These are phyloP conservation scores for Brachyptera risi DNA, from an alignment of 2,888 invertebrate genomes.

Conservation along the genomic window DNA sequence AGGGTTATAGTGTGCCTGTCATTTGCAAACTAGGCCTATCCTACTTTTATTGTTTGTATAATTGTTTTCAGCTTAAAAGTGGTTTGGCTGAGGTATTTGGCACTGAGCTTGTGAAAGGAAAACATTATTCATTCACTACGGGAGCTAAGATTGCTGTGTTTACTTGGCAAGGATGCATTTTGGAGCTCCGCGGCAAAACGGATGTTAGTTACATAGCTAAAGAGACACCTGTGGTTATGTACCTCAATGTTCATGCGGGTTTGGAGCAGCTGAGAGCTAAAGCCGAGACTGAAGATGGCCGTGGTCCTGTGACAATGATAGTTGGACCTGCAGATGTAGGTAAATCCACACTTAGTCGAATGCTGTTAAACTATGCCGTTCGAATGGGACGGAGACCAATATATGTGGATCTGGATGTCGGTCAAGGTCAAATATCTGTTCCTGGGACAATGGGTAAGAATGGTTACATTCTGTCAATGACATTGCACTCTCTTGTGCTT, in stretches of 20 bases:
- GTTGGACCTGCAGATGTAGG: conserved; percentile 96
- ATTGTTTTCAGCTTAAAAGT: conserved; percentile 62
- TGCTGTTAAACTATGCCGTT: conserved; percentile 93
- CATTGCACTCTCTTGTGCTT: too few species aligned
- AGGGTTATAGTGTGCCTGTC: neutral
- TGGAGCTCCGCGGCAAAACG: conserved; percentile 81
- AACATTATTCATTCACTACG: conserved; percentile 81
- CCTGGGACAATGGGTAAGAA: conserved; percentile 80
- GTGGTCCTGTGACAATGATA: conserved; percentile 84
- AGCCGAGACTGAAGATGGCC: conserved; percentile 67
- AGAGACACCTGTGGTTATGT: conserved; percentile 87
- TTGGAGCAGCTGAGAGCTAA: conserved; percentile 82
- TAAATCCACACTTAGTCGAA: conserved; percentile 84
- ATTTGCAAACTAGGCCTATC: too few species aligned
- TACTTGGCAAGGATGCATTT: conserved; percentile 90
- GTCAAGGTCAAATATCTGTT: conserved; percentile 87
- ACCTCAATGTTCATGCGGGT: conserved; percentile 93
- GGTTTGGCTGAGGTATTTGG: conserved; percentile 97
- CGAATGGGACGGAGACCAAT: conserved; percentile 84
- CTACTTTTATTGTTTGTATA: neutral
- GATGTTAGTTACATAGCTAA: conserved; percentile 93
- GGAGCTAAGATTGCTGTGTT: conserved; percentile 94
- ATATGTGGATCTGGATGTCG: conserved; percentile 92
- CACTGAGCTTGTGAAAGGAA: conserved; percentile 89
- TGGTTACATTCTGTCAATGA: too few species aligned